A percentile compares a stretch with the other conserved stretches of the same genome.
phyloP scores from a whole-genome alignment of 2,888 invertebrate genomes.

The Drosophila setosimentum region DNA sequence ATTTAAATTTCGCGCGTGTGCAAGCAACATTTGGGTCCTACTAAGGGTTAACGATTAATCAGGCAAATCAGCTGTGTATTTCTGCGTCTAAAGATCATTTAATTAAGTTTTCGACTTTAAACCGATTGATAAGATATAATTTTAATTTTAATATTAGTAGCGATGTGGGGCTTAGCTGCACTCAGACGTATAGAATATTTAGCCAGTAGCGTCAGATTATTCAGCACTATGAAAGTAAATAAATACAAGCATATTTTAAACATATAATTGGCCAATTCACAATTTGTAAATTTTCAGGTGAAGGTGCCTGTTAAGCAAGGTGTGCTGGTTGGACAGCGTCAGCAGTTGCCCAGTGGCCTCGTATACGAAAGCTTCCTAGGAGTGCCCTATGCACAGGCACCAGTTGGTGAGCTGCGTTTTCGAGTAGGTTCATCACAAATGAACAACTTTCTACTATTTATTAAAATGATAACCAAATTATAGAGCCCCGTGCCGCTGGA shows the following conservation, averaged over 20 bases:
- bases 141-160: background rate
- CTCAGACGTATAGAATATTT: conserved; percentile 9
- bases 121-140: conserved; percentile 30
- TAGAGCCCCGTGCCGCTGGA: conserved; percentile 81
- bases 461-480: background rate
- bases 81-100: conserved; percentile 32
- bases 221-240: conserved; percentile 61
- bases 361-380: conserved; percentile 86
- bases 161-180: conserved; percentile 26
- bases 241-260: background rate
- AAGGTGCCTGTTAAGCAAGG: conserved; percentile 85
- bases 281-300: conserved; percentile 40
- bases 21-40: background rate
- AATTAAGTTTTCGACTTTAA: background rate
- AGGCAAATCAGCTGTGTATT: conserved; percentile 40
- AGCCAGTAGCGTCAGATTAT: conserved; percentile 24
- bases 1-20: background rate
- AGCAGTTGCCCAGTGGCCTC: conserved; percentile 83
- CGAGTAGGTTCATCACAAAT: conserved; percentile 67
- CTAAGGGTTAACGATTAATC: conserved; percentile 46
- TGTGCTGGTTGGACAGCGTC: conserved; percentile 85
- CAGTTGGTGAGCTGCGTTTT: conserved; percentile 85
- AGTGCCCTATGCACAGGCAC: conserved; percentile 87
- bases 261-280: background rate
- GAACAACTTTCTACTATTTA: background rate